These are phyloP conservation scores for Pediacus dermestoides DNA, from an alignment of 2,888 invertebrate species.

Conservation along the genomic window DNA sequence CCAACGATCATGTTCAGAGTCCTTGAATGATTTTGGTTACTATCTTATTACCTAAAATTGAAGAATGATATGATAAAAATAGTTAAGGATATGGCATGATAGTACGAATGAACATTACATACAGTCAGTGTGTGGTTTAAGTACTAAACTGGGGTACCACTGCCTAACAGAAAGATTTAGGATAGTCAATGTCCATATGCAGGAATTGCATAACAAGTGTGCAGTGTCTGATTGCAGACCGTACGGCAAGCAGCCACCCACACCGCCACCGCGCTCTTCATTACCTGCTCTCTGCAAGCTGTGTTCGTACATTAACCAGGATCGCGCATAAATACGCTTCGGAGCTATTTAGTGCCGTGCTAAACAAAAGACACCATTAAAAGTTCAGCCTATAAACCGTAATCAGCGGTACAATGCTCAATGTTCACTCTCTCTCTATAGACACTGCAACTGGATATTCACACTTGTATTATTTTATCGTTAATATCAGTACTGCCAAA, in stretches of 20 bases:
- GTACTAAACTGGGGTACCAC: too few relatives aligned
- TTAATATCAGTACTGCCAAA: conserved; percentile 19
- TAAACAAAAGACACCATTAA: conserved; percentile 47
- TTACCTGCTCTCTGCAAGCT: conserved; percentile 38
- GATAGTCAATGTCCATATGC: conserved; percentile 11
- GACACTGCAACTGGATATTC: neutral
- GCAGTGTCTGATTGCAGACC: conserved; percentile 21
- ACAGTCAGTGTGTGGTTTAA: too few relatives aligned
- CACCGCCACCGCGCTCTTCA: conserved; percentile 42
- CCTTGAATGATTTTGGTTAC: too few relatives aligned
- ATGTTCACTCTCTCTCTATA: conserved; percentile 14
- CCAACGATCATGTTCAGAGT: too few relatives aligned
- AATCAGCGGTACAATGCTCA: conserved; percentile 40
- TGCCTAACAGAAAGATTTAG: neutral
- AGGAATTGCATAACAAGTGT: conserved; percentile 31
- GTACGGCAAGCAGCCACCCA: conserved; percentile 37
- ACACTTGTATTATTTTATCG: neutral
- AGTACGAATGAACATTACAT: too few relatives aligned
- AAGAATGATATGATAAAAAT: too few relatives aligned
- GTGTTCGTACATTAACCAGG: conserved; percentile 39
- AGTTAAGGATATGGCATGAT: too few relatives aligned
- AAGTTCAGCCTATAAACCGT: conserved; percentile 44
- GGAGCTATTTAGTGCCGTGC: conserved; percentile 45
- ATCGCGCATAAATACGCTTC: conserved; percentile 43
- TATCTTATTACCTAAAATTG: too few relatives aligned